Base-by-base conservation (phyloP, 2,888 invertebrate genomes). In the Phengaris alcon region DNA sequence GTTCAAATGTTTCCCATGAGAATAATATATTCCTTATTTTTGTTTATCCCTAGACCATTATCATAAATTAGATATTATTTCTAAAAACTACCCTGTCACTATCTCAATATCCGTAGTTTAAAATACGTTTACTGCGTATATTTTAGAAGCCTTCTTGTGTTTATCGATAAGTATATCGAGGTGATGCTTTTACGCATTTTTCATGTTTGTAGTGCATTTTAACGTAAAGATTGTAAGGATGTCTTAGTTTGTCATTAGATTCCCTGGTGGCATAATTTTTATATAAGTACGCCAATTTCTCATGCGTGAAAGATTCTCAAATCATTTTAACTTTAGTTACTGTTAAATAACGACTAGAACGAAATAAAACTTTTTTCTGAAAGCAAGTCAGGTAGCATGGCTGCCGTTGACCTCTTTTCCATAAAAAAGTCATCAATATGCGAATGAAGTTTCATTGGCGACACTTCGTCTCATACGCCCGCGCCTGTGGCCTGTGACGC, bases 391-490 rank as follows among this genome's bases (percentile, higher is more conserved):
- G 72, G 72, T 72, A 35, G 72, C 54, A 35, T 52, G 72, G 51
- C 72, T 52, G 52, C 35, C 54, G 72, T 22, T 8, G 72, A 44
- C 54, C 72, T 54, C 54, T 52, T 72, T 72, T 52, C 72, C 72
- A 72, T 72, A 72, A 72, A 72, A 70, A 52, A 72, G 72, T 72
- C 72, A 72, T 72, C 72, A 72, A 72, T 72, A 72, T 72, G 72
- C 72, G 54, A 72, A 72, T 72, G 72, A 72, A 72, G 72, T 72
- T 72, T 54, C 72, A 72, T 54, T 51, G 72, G 72, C 72, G 72
- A 13, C 72, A 72, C 72, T 72, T 72, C 35, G 72, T 72, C 72
- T 72, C 51, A 54, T 22, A 52, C 54, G 72, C 70, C 69, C 59
- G 59, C 64, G 64, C 64, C 64, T 64, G 70, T 70, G 72, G 35